phyloP scores from a whole-genome alignment of 2,113 vertebrate genomes.

The Hippocampus mohnikei region DNA sequence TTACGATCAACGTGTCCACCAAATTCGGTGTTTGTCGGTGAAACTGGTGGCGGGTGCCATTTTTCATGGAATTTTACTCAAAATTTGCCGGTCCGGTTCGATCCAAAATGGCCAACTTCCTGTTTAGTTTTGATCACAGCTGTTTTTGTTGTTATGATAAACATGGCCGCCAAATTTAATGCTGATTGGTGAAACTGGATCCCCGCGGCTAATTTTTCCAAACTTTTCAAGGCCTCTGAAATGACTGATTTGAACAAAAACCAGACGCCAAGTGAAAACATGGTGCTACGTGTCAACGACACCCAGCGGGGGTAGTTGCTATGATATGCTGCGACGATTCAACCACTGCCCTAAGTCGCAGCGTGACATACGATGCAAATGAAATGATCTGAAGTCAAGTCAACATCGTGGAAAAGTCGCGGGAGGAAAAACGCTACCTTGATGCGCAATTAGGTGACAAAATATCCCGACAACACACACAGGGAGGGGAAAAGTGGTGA shows the following conservation, averaged over 20 bases:
- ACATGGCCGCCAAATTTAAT: too few species aligned
- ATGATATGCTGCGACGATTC: neutral
- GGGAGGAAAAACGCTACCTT: neutral
- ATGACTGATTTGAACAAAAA: too few species aligned
- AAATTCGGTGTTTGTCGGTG: too few species aligned
- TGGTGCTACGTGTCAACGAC: neutral
- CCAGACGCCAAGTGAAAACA: too few species aligned
- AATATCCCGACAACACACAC: neutral
- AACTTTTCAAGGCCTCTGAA: too few species aligned
- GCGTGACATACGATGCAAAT: neutral
- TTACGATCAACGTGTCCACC: too few species aligned
- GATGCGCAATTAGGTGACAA: neutral
- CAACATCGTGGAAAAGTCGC: neutral
- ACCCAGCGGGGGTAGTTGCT: neutral
- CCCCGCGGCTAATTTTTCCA: too few species aligned
- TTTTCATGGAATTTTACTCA: neutral
- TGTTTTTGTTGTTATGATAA: too few species aligned
- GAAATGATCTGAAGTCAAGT: neutral
- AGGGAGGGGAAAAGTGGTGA: neutral
- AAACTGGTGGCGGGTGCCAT: neutral
- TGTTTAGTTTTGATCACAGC: too few species aligned
- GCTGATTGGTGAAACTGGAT: too few species aligned
- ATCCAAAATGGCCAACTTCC: too few species aligned
- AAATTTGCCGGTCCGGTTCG: too few species aligned
- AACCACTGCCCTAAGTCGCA: neutral